A percentile compares a stretch with the other conserved stretches of the same genome.
Evolutionary conservation across 2,113 vertebrate genomes (phyloP).

Genomic region (Machaerirhynchus nigripectus): DNA sequence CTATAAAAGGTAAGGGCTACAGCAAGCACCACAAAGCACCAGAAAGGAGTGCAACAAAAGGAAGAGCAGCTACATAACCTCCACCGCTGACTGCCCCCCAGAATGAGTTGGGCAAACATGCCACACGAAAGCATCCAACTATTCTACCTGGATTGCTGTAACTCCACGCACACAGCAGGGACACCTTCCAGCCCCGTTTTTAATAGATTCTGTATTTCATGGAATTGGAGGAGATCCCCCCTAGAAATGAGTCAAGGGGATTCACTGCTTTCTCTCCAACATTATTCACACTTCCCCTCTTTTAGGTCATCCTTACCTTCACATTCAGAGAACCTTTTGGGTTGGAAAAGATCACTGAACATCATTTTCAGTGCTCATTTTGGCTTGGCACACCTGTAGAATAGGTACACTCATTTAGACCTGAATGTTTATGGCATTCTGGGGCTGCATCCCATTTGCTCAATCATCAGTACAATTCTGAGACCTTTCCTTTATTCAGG

Average conservation of each 20-base stretch:
- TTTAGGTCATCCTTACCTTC: neutral
- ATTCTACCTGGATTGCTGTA: neutral
- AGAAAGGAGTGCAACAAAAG: neutral
- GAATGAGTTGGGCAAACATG: neutral
- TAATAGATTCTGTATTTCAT: neutral
- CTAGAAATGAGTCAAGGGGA: neutral
- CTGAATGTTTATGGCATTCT: neutral
- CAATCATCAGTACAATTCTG: neutral
- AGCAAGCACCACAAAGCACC: neutral
- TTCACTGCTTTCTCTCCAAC: neutral
- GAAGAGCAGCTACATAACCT: neutral
- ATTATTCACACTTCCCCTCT: neutral
- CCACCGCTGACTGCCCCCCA: neutral
- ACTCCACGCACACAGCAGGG: neutral
- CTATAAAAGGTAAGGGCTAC: neutral
- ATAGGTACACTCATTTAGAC: neutral
- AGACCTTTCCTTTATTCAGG: neutral
- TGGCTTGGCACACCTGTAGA: neutral
- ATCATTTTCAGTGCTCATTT: neutral
- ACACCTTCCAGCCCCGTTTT: neutral
- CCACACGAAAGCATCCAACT: neutral
- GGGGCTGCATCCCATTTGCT: constrained; percentile 26
- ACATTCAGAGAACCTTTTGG: neutral
- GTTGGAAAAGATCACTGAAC: neutral
- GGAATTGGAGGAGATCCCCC: neutral